Evolutionary conservation across 2,888 invertebrate species (phyloP), one percentile per base, ranked within the genome.

Genomic region (Melanargia galathea): DNA sequence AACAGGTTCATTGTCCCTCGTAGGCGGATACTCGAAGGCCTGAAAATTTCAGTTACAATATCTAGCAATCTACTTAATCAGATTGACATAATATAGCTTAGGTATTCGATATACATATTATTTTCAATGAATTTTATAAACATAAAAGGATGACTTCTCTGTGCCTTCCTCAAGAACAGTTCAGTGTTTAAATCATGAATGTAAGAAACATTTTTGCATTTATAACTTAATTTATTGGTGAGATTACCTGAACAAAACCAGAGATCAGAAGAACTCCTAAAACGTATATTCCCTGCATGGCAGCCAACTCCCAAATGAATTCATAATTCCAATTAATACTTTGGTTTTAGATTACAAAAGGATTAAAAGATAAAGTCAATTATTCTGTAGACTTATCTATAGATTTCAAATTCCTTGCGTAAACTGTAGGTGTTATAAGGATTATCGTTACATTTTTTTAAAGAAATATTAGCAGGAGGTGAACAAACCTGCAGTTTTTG

Each of bases 191-290:
- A 26, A 26, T n/a, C 3, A 26, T 2, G 24, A 4, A 26, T 4
- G 5, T 26, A 2, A 26, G 24, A 26, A 13, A 13, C 2, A 4
- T 1, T 33, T 8, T 1, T 33, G 7, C 2, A 8, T 33, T 33
- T 33, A 35, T 11, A 40, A 3, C 40, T 40, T 7, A 18, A 6
- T 43, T 7, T 16, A 43, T 8, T 45, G 7, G n/a, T 20, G 4
- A 43, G 22, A 10, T 33, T 35, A 52, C 52, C 35, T 52, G 33
- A 11, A 52, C 52, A 0, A 52, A 11, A 20, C 52, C 52, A 13
- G 35, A 13, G 13, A 35, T 7, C 2, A 52, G 52, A 20, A 52
- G 13, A 20, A 48, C 13, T 1, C 52, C 52, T 8, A 52, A 35
- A 20, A 51, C 18, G 30, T 20, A 13, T 20, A 52, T 20, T 35